Evolutionary conservation across 1,140 invertebrate species (phyloP).

Genomic region (Saccostrea cuccullata): DNA sequence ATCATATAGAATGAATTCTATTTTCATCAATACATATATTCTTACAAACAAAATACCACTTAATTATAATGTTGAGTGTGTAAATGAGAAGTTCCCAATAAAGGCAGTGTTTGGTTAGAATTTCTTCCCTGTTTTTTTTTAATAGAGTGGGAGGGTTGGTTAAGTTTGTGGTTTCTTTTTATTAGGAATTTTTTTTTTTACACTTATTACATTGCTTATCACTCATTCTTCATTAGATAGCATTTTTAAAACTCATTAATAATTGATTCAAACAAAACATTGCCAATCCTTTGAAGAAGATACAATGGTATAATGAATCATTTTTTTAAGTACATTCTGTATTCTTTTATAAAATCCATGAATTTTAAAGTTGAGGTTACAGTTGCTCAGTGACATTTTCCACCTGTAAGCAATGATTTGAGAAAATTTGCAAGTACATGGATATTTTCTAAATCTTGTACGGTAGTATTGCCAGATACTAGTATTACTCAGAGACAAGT

Average conservation of each 20-base stretch:
- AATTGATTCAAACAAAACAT: neutral
- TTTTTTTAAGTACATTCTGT: neutral
- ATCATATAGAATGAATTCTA: too few species aligned
- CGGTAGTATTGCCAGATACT: neutral
- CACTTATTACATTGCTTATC: conserved; percentile 2
- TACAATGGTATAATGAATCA: conserved; percentile 19
- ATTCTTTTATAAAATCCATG: conserved; percentile 9
- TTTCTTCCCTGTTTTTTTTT: neutral
- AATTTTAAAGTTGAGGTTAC: conserved; percentile 6
- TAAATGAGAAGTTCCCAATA: neutral
- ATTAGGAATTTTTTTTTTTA: conserved; percentile 1
- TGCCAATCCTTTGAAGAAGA: conserved; percentile 18
- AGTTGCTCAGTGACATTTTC: neutral
- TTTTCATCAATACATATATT: too few species aligned
- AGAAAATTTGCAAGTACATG: neutral
- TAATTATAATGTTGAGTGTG: neutral
- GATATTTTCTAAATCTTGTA: neutral
- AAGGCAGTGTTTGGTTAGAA: neutral
- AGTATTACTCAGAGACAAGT: neutral
- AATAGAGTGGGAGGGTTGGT: conserved; percentile 29
- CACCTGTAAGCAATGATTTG: conserved; percentile 3
- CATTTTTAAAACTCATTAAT: neutral
- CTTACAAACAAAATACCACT: too few species aligned
- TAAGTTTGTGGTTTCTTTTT: neutral
- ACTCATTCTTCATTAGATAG: conserved; percentile 17